Base-by-base conservation (phyloP, 2,113 vertebrate species). In the Scophthalmus maximus region DNA sequence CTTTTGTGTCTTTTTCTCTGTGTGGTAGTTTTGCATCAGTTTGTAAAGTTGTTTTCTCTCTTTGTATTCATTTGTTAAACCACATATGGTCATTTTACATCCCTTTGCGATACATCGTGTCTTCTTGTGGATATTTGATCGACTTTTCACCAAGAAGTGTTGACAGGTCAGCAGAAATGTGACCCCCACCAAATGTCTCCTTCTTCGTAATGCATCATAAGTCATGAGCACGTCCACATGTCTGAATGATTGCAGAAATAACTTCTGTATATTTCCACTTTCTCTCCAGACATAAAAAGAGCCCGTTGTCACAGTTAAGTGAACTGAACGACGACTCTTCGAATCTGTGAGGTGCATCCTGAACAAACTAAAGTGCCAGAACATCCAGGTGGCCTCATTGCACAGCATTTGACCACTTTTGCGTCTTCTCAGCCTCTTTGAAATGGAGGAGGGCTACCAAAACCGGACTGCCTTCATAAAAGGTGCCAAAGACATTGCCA, bases 401-500 rank as follows among this genome's bases (percentile, higher is more conserved):
- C 42, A n/a, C 6, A 8, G 55, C 29, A 14, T 64, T 44, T 68
- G 25, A 64, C 25, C 61, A 2, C 47, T 14, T 51, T 42, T 44
- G 36, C 34, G 23, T 66, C 71, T 7, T 23, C 56, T 27, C 11
- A 59, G 73, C 70, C 70, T 68, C 68, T 83, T 50, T 50, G 88
- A 82, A 59, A 98, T 98, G 97, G 97, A 99, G 34, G 97, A 98
- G 22, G 91, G 79, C 77, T 92, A 92, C 73, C 91, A 94, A 68
- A 97, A 96, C 90, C 93, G 96, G 78, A 94, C 96, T 46, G 96
- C 96, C 18, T 97, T 99, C 88, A 98, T 98, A 79, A 96, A 96
- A 29, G 96, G 97, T 0, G 97, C 97, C 78, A 97, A 98, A 90
- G 97, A 99, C 93, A 97, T 99, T 20, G 97, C 97, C 83, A 97